Evolutionary conservation across 2,888 invertebrate species (phyloP).

Genomic region (Cistogaster globosa): DNA sequence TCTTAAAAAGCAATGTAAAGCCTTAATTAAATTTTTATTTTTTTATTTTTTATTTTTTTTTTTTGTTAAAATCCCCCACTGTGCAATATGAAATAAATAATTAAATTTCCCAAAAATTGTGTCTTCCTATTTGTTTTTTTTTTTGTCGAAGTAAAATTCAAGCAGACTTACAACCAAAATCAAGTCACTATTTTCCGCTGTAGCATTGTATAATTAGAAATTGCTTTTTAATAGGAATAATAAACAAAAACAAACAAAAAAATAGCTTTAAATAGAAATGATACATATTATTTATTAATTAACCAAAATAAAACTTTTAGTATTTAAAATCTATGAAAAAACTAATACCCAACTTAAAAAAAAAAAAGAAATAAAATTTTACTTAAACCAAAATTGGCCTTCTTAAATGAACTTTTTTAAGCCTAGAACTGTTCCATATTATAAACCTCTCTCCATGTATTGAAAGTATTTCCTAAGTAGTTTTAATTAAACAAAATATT

Average conservation of each 20-base stretch:
- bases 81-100: too few species aligned
- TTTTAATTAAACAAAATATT: slow-evolving; percentile 7
- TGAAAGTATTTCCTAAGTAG: slow-evolving; percentile 49
- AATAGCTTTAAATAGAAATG: slow-evolving; percentile 27
- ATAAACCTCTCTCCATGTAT: not conserved
- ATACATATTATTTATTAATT: not conserved
- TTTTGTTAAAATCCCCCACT: too few species aligned
- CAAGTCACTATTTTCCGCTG: not conserved
- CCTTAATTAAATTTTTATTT: too few species aligned
- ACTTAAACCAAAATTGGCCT: slow-evolving; percentile 67
- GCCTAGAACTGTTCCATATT: slow-evolving; percentile 13
- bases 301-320: slow-evolving; percentile 2
- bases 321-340: slow-evolving; percentile 4
- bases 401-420: slow-evolving; percentile 53
- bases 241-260: not conserved
- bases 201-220: slow-evolving; percentile 14
- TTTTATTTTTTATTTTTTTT: too few species aligned
- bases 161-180: not conserved
- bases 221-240: slow-evolving; percentile 15
- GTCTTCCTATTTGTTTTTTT: too few species aligned
- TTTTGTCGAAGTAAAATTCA: not conserved
- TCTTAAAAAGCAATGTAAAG: too few species aligned
- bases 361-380: slow-evolving; percentile 6
- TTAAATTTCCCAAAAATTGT: too few species aligned
- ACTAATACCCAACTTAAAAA: slow-evolving; percentile 3